These are phyloP conservation scores for Drosophila orosa DNA, from an alignment of 1,140 invertebrate genomes.

Conservation along the genomic window DNA sequence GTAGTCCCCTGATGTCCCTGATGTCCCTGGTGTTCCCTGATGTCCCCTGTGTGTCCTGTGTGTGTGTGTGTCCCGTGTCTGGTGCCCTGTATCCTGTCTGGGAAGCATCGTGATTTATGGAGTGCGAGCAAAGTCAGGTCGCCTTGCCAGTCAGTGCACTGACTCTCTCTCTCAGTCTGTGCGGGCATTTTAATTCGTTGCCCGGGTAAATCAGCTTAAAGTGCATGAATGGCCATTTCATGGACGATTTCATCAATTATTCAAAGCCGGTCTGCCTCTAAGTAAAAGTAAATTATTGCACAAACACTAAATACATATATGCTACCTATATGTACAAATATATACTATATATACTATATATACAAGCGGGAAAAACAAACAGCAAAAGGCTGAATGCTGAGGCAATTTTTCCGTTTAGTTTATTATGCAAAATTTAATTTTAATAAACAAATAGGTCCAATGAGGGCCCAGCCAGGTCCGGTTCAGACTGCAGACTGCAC, in stretches of 20 bases:
- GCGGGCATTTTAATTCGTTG: slow-evolving; percentile 48
- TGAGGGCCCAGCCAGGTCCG: slow-evolving; percentile 8
- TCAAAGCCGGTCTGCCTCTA: slow-evolving; percentile 41
- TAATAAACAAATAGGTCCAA: slow-evolving; percentile 67
- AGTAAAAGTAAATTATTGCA: slow-evolving; percentile 37
- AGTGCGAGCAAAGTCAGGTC: slow-evolving; percentile 33
- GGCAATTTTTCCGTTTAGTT: slow-evolving; percentile 57
- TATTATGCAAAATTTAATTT: slow-evolving; percentile 80
- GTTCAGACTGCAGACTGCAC: slow-evolving; percentile 6
- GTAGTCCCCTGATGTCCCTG: neutral
- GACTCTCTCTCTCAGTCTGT: neutral
- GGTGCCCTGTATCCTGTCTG: slow-evolving; percentile 10
- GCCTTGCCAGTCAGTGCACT: slow-evolving; percentile 27
- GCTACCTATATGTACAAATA: neutral
- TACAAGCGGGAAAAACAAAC: slow-evolving; percentile 17
- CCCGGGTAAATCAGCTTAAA: slow-evolving; percentile 61
- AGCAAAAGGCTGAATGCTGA: neutral
- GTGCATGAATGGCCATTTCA: slow-evolving; percentile 55
- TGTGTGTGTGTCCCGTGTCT: slow-evolving; percentile 7
- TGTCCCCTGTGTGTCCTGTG: neutral
- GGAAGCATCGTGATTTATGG: slow-evolving; percentile 56
- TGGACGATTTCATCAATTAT: slow-evolving; percentile 69
- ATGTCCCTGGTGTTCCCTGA: neutral
- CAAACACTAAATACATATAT: neutral
- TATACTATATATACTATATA: neutral